phyloP scores from a whole-genome alignment of 37 sponge, comb jelly and placozoan genomes.

The Crambe crambe region DNA sequence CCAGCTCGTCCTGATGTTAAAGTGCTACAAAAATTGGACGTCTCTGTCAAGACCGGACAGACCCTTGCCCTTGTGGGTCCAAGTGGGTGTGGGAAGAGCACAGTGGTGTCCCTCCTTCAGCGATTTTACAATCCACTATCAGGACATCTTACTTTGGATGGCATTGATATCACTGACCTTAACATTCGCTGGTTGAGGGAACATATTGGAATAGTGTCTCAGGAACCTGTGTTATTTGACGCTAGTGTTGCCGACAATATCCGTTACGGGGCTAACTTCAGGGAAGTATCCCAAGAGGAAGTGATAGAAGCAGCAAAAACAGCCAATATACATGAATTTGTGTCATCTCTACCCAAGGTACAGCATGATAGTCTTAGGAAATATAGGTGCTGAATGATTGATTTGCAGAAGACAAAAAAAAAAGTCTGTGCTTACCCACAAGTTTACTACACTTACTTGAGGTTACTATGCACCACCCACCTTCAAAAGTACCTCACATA shows the following conservation, averaged over 20 bases:
- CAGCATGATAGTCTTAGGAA: no score
- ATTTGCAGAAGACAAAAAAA: no score
- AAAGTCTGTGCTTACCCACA: no score
- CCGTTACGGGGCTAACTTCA: conserved; percentile 83
- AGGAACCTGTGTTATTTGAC: conserved; percentile 89
- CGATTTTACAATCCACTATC: conserved; percentile 85
- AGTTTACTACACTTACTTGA: no score
- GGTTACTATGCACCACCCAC: no score
- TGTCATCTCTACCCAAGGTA: conserved; percentile 83
- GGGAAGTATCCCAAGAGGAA: conserved; percentile 78
- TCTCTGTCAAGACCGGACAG: conserved; percentile 76
- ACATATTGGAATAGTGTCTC: conserved; percentile 87
- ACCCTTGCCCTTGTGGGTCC: no score
- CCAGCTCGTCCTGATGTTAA: no score
- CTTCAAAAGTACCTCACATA: no score
- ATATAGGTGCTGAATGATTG: no score
- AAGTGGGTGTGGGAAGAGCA: conserved; percentile 97
- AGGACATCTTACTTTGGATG: conserved; percentile 61
- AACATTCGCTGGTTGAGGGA: conserved; percentile 81
- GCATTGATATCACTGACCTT: conserved; percentile 49
- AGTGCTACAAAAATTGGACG: conserved; percentile 58
- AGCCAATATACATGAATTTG: conserved; percentile 92
- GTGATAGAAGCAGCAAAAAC: conserved; percentile 86
- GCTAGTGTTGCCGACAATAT: no score
- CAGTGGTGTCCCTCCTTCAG: conserved; percentile 87